Conservation (phyloP, 1,140 invertebrate genomes). For the Acromyrmex charruanus region DNA sequence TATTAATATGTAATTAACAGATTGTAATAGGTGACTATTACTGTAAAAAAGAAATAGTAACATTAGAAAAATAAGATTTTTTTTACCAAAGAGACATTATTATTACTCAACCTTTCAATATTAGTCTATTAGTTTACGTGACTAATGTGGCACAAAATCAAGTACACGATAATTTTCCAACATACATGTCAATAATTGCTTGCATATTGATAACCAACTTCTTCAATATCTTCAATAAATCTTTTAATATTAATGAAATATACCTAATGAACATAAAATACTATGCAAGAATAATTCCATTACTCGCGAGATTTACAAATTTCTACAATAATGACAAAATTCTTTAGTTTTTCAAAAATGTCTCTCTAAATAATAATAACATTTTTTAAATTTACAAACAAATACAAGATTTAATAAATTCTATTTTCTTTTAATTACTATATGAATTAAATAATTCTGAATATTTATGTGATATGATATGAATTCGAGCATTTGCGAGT, state of each 20-base stretch:
- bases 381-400: neutral
- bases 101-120: neutral
- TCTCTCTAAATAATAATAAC: neutral
- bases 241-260: neutral
- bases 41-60: neutral
- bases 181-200: slow-evolving; percentile 4
- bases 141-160: slow-evolving; percentile 20
- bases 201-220: slow-evolving; percentile 25
- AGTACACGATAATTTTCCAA: slow-evolving; percentile 26
- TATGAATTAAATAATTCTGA: neutral
- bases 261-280: neutral
- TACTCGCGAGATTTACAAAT: neutral
- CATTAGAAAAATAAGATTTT: neutral
- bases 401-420: neutral
- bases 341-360: neutral
- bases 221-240: neutral
- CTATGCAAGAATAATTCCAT: neutral
- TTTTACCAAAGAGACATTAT: neutral
- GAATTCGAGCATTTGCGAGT: neutral
- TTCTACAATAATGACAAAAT: neutral
- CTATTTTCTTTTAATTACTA: neutral
- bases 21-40: neutral
- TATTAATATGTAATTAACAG: neutral
- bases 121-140: slow-evolving; percentile 13
- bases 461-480: neutral